phyloP scores from a whole-genome alignment of 2,888 invertebrate genomes.

The Cerceris ruficornis region DNA sequence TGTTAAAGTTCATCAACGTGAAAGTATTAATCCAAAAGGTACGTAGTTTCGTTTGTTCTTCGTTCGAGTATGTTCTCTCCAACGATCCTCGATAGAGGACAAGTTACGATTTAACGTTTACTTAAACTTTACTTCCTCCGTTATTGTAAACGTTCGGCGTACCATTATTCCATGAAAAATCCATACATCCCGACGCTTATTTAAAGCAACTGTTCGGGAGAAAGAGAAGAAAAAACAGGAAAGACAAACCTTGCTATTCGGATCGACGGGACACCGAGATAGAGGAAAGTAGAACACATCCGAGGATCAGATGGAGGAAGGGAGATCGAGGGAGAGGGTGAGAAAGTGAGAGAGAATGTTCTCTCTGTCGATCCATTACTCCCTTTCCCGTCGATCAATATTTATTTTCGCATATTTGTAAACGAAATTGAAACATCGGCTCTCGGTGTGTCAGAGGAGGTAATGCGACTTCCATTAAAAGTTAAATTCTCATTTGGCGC shows the following conservation, averaged over 20 bases:
- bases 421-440: no score
- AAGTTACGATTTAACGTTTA: background rate
- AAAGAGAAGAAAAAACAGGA: background rate
- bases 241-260: background rate
- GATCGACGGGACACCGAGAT: background rate
- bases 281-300: no score
- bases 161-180: background rate
- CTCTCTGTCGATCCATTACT: no score
- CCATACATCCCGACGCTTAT: background rate
- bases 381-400: no score
- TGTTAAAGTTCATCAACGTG: no score
- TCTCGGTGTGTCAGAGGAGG: no score
- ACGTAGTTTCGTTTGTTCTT: background rate
- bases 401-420: no score
- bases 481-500: no score
- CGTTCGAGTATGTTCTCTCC: background rate
- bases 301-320: no score
- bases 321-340: no score
- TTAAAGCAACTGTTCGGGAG: background rate
- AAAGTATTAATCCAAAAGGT: background rate
- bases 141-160: background rate
- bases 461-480: no score
- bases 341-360: no score
- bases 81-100: background rate
- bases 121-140: background rate